Percentiles rank a stretch among this genome's conserved stretches.
Conservation (phyloP, 1,140 invertebrate genomes). For the Dendrolimus kikuchii region DNA sequence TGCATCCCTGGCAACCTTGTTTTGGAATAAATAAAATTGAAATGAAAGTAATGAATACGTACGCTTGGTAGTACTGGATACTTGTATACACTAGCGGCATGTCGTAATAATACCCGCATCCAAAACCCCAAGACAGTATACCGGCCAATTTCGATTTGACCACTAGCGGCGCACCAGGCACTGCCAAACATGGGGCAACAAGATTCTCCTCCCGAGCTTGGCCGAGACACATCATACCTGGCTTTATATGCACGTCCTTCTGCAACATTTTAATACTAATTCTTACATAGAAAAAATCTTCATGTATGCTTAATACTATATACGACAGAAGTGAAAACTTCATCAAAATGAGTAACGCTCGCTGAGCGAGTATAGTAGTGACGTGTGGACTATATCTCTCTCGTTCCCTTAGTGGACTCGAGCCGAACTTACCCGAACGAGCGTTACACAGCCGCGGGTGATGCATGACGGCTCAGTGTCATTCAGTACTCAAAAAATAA, state of each 20-base stretch:
- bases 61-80: constrained; percentile 28
- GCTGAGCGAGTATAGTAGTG: too few relatives aligned
- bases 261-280: constrained; percentile 2
- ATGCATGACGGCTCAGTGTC: too few relatives aligned
- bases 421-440: too few relatives aligned
- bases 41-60: constrained; percentile 14
- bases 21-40: background rate
- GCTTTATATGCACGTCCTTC: constrained; percentile 20
- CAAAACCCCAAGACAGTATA: constrained; percentile 50
- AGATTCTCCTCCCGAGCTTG: constrained; percentile 25
- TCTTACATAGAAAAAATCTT: too few relatives aligned
- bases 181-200: constrained; percentile 34
- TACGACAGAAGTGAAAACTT: too few relatives aligned
- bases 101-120: constrained; percentile 43
- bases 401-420: too few relatives aligned
- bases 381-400: too few relatives aligned
- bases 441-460: too few relatives aligned
- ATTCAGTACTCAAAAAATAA: too few relatives aligned
- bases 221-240: constrained; percentile 47
- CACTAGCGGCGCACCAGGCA: constrained; percentile 48
- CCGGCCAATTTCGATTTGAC: constrained; percentile 27
- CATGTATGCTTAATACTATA: too few relatives aligned
- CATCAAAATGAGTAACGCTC: too few relatives aligned
- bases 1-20: background rate
- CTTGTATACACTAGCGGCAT: constrained; percentile 46